Percentiles rank a stretch among this genome's conserved stretches.
These are phyloP conservation scores for Petromus typicus DNA, from an alignment of 2,113 vertebrate species.

Conservation along the genomic window DNA sequence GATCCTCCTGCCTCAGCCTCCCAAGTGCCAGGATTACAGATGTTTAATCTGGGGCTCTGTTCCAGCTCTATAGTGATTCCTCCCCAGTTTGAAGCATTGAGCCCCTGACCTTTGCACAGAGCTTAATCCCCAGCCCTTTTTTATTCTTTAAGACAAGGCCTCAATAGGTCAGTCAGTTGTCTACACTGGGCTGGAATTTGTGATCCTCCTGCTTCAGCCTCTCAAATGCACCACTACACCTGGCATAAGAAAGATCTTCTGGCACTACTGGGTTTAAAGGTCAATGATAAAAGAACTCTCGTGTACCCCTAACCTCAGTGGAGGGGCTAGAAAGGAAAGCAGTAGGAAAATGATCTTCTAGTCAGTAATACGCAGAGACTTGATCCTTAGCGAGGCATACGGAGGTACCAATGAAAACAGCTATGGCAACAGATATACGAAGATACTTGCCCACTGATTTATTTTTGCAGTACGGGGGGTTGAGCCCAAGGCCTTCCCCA, in stretches of 20 bases:
- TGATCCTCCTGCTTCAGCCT: neutral
- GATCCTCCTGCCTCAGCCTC: neutral
- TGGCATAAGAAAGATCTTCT: too few relatives aligned
- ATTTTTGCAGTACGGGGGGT: neutral
- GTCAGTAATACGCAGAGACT: neutral
- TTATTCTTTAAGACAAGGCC: neutral
- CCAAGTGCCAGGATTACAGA: neutral
- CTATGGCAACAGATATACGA: neutral
- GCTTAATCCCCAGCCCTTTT: neutral
- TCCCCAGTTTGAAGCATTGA: neutral
- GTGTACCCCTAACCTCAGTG: too few relatives aligned
- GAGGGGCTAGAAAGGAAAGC: too few relatives aligned
- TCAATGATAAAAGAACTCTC: too few relatives aligned
- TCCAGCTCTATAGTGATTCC: constrained; percentile 12
- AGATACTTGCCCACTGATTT: neutral
- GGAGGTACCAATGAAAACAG: neutral
- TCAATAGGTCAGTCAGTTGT: neutral
- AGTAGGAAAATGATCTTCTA: neutral
- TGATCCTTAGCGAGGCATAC: neutral
- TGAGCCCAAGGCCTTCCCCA: neutral
- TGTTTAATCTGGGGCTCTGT: neutral
- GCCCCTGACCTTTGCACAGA: neutral
- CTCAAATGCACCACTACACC: neutral
- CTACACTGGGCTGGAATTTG: neutral
- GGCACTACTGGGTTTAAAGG: too few relatives aligned